Evolutionary conservation across 2,797 vertebrate species (phyloP).

Genomic region (Lagodon rhomboides): DNA sequence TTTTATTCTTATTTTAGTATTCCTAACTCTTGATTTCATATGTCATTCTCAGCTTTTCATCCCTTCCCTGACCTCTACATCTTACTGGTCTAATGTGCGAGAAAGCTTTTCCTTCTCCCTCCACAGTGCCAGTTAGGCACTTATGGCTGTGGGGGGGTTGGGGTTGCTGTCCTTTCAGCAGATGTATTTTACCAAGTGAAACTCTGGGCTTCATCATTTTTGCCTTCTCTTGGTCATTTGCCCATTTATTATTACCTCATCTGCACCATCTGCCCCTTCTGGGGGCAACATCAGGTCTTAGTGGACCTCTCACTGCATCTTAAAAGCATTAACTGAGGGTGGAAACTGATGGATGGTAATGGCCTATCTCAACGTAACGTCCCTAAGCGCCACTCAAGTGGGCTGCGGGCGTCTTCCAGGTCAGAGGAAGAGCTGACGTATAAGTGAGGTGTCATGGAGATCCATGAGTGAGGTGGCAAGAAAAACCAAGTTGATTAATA

Average conservation of each 20-base stretch:
- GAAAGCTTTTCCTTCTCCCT: constrained; percentile 66
- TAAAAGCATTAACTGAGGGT: constrained; percentile 83
- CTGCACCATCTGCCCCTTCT: constrained; percentile 79
- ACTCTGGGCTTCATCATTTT: constrained; percentile 77
- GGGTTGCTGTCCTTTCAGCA: constrained; percentile 70
- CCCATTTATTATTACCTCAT: constrained; percentile 84
- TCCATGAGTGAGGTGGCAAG: constrained; percentile 41
- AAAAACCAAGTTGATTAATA: constrained; percentile 40
- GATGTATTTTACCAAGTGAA: constrained; percentile 79
- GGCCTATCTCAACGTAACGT: constrained; percentile 73
- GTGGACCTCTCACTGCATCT: constrained; percentile 80
- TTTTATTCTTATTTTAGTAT: constrained; percentile 71
- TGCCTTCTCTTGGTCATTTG: constrained; percentile 74
- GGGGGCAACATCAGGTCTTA: constrained; percentile 72
- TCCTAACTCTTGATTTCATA: constrained; percentile 68
- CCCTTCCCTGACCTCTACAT: constrained; percentile 69
- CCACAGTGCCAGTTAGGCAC: constrained; percentile 60
- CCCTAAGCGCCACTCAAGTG: constrained; percentile 78
- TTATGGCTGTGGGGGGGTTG: constrained; percentile 59
- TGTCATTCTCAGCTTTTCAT: constrained; percentile 64
- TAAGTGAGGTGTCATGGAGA: constrained; percentile 70
- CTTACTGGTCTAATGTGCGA: constrained; percentile 61
- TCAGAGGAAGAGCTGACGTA: constrained; percentile 67
- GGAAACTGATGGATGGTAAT: constrained; percentile 83
- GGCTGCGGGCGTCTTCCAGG: constrained; percentile 71